Conservation (phyloP, 1,140 invertebrate genomes). For the Megalonaias nervosa region DNA sequence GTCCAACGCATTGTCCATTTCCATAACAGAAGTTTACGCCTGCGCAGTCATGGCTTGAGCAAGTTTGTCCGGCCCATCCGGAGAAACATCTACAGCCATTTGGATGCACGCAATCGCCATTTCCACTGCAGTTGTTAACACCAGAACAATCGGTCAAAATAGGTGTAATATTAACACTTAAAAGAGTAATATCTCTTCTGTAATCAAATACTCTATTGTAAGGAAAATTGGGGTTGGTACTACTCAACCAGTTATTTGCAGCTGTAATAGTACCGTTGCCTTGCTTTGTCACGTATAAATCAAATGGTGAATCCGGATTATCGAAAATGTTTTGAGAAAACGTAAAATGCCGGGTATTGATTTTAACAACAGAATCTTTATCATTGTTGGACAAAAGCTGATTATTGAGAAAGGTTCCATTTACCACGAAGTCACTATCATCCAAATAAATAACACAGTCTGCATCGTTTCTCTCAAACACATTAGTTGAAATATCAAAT, state of each 20-base stretch:
- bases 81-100: constrained; percentile 22
- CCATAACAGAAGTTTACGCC: constrained; percentile 15
- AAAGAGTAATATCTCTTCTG: neutral
- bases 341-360: neutral
- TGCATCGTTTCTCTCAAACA: constrained; percentile 10
- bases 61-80: constrained; percentile 24
- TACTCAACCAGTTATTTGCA: constrained; percentile 19
- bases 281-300: constrained; percentile 3
- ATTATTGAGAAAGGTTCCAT: constrained; percentile 7
- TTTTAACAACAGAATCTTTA: neutral
- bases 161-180: neutral
- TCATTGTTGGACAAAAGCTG: neutral
- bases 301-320: constrained; percentile 12
- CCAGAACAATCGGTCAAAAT: constrained; percentile 6
- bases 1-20: constrained; percentile 15
- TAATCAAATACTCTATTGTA: constrained; percentile 15
- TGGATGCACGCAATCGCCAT: constrained; percentile 32
- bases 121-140: constrained; percentile 32
- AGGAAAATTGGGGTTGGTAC: constrained; percentile 2
- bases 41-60: constrained; percentile 20
- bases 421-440: neutral
- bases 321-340: constrained; percentile 13
- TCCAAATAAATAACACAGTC: constrained; percentile 7
- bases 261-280: neutral
- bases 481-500: constrained; percentile 14